Conservation (phyloP, 2,888 invertebrate genomes). For the Sesia bembeciformis region DNA sequence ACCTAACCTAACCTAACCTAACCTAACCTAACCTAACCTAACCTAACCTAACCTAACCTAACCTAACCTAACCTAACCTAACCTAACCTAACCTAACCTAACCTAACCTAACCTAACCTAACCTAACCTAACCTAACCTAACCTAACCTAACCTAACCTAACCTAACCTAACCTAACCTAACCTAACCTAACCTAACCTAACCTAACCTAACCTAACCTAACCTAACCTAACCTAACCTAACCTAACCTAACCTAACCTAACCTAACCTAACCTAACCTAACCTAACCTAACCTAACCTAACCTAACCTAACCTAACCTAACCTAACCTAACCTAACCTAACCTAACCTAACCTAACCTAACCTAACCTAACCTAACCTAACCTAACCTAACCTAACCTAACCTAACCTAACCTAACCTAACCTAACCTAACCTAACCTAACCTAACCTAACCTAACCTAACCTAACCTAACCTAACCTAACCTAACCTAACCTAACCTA, state of each 20-base stretch:
- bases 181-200: slow-evolving; percentile 6
- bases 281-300: slow-evolving; percentile 4
- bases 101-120: not conserved
- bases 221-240: slow-evolving; percentile 6
- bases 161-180: not conserved
- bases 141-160: not conserved
- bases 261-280: slow-evolving; percentile 10
- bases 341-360: slow-evolving; percentile 1
- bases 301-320: slow-evolving; percentile 3
- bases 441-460: not conserved
- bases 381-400: slow-evolving; percentile 14
- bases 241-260: slow-evolving; percentile 10
- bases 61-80: slow-evolving; percentile 6
- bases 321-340: slow-evolving; percentile 3
- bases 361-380: slow-evolving; percentile 6
- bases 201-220: slow-evolving; percentile 4
- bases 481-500: slow-evolving; percentile 7
- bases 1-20: slow-evolving; percentile 6
- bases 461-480: slow-evolving; percentile 10
- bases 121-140: not conserved
- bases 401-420: slow-evolving; percentile 14
- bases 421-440: slow-evolving; percentile 14
- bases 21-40: slow-evolving; percentile 9
- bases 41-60: slow-evolving; percentile 7
- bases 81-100: slow-evolving; percentile 1